A percentile compares a stretch with the other conserved stretches of the same genome.
phyloP scores from a whole-genome alignment of 2,888 invertebrate genomes.

The Cataglyphis livida region DNA sequence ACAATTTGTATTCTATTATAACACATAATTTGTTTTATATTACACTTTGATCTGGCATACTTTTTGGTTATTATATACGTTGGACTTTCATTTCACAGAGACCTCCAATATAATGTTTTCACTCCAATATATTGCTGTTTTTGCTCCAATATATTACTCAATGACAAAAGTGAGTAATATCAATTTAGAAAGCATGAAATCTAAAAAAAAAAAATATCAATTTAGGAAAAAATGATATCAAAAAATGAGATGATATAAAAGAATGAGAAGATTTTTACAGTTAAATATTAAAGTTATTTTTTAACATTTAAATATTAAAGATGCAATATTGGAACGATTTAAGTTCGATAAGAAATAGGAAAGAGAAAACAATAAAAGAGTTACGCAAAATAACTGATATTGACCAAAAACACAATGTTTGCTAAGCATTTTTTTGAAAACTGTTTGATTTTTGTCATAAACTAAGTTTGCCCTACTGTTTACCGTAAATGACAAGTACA shows the following conservation, averaged over 20 bases:
- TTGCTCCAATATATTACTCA: neutral
- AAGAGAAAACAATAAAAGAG: neutral
- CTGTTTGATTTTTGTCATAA: neutral
- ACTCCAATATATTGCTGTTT: no score
- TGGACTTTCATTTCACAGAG: neutral
- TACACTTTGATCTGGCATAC: neutral
- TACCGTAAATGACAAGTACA: neutral
- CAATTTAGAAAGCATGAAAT: neutral
- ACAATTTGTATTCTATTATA: neutral
- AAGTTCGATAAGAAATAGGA: neutral
- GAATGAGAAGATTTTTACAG: neutral
- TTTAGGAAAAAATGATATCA: neutral
- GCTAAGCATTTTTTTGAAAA: neutral
- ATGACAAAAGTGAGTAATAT: constrained; percentile 15
- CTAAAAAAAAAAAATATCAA: no score
- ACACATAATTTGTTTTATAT: neutral
- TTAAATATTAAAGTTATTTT: neutral
- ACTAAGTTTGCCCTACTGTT: neutral
- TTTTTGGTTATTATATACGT: neutral
- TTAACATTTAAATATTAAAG: neutral
- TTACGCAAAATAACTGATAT: neutral
- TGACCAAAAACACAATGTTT: neutral
- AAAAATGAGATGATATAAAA: neutral
- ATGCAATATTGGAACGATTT: neutral
- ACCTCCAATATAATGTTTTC: neutral